phyloP scores from a whole-genome alignment of 2,113 vertebrate genomes.

The Pteronura brasiliensis region DNA sequence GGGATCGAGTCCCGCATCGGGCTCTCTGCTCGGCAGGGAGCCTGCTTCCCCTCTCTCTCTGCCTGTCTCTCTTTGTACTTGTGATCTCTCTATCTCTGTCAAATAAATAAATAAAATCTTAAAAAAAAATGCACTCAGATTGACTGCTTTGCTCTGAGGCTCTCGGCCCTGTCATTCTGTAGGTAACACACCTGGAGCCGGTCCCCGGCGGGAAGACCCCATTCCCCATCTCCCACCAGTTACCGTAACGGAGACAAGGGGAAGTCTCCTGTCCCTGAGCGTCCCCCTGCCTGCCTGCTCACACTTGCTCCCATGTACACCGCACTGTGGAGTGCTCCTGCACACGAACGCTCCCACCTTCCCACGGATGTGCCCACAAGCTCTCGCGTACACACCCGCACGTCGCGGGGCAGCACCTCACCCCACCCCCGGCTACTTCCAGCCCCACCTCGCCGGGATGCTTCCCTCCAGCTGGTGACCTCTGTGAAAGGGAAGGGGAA shows the following conservation, averaged over 20 bases:
- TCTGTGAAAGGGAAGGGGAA: not conserved
- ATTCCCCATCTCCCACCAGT: fast-evolving
- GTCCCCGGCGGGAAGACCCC: fast-evolving
- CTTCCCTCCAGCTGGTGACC: fast-evolving
- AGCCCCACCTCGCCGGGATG: fast-evolving
- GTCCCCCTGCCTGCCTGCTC: not conserved
- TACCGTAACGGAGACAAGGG: fast-evolving
- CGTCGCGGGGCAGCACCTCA: not conserved
- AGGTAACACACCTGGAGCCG: not conserved
- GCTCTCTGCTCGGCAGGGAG: no score
- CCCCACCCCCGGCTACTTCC: fast-evolving
- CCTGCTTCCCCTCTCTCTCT: no score
- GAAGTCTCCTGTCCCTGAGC: not conserved
- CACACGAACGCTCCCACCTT: not conserved
- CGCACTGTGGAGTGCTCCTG: not conserved
- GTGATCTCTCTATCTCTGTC: no score
- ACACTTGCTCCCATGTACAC: not conserved
- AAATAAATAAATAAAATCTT: no score
- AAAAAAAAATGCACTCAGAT: no score
- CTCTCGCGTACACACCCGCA: no score
- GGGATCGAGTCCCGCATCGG: no score
- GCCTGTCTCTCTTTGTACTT: no score
- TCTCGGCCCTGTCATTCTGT: fast-evolving
- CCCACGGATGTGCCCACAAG: not conserved
- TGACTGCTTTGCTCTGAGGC: no score